phyloP scores from a whole-genome alignment of 2,113 vertebrate species.

The Plotosus lineatus region DNA sequence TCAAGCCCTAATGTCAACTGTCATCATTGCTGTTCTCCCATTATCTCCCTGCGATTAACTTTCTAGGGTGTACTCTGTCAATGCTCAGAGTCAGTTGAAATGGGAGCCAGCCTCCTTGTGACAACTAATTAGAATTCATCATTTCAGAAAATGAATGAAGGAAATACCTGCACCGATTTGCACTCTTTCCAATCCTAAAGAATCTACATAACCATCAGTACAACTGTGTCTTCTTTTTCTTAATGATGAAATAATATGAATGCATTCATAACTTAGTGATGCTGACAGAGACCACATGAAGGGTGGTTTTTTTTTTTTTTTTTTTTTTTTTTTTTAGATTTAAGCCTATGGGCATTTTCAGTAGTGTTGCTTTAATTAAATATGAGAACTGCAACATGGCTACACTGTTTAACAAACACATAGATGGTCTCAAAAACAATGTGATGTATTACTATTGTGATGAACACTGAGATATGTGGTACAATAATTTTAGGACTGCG shows the following conservation, averaged over 20 bases:
- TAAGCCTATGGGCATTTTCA: background rate
- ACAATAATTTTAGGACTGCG: background rate
- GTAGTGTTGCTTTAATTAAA: conserved; percentile 34
- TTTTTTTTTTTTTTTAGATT: background rate
- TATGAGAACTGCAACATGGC: background rate
- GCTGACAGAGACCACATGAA: background rate
- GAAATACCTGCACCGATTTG: background rate
- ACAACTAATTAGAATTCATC: no score
- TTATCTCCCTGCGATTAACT: no score
- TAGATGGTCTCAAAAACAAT: background rate
- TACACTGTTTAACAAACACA: background rate
- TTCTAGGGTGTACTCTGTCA: no score
- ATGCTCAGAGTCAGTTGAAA: no score
- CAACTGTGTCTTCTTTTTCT: background rate
- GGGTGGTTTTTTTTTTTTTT: background rate
- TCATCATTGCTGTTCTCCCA: no score
- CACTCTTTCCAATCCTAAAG: background rate
- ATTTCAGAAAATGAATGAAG: no score
- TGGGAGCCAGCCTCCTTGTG: no score
- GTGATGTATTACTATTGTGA: background rate
- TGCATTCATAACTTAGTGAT: background rate
- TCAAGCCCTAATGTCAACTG: no score
- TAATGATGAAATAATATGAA: background rate
- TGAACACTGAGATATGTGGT: background rate
- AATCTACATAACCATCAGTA: background rate